phyloP scores from a whole-genome alignment of 1,140 invertebrate genomes.

The Eriocheir sinensis region DNA sequence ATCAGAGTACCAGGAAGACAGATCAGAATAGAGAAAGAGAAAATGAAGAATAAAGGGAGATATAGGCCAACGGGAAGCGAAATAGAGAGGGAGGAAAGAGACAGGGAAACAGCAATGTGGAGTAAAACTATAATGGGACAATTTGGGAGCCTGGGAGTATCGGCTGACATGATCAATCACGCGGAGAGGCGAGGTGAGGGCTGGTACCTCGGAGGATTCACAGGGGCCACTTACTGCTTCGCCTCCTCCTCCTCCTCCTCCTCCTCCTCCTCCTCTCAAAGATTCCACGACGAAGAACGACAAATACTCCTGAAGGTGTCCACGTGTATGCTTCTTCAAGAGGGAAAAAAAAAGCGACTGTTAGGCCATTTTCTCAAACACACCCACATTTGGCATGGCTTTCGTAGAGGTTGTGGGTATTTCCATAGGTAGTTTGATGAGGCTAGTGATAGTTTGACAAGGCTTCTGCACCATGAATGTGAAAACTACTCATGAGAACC shows the following conservation, averaged over 20 bases:
- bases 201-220: neutral
- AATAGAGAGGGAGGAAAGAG: neutral
- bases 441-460: too few species aligned
- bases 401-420: too few species aligned
- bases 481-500: too few species aligned
- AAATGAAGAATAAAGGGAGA: too few species aligned
- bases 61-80: too few species aligned
- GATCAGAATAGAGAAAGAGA: too few species aligned
- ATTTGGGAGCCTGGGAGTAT: conserved; percentile 23
- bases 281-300: neutral
- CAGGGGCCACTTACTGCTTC: neutral
- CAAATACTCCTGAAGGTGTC: neutral
- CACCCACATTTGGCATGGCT: too few species aligned
- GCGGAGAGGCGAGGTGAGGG: neutral
- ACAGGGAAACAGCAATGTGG: conserved; percentile 1
- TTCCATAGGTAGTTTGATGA: too few species aligned
- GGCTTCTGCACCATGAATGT: too few species aligned
- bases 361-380: too few species aligned
- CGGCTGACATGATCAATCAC: conserved; percentile 3
- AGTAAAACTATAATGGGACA: conserved; percentile 26
- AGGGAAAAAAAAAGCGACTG: too few species aligned
- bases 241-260: neutral
- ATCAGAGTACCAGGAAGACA: too few species aligned
- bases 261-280: neutral
- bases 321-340: neutral